Evolutionary conservation across 2,888 invertebrate genomes (phyloP).

Genomic region (Cheilosia urbana): DNA sequence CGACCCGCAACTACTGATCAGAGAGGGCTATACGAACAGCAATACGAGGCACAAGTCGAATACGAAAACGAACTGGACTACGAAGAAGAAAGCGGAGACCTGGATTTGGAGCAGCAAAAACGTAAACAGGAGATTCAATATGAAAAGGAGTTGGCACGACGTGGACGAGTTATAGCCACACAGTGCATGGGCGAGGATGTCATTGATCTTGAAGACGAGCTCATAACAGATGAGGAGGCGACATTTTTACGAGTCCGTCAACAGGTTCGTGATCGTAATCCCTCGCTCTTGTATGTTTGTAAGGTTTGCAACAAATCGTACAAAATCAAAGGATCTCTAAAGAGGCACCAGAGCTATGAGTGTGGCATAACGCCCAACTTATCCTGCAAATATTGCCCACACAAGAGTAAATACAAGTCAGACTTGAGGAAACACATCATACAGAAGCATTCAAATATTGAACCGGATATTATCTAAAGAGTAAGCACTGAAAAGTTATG

Average conservation of each 20-base stretch:
- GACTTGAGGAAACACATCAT: conserved; percentile 83
- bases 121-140: conserved; percentile 34
- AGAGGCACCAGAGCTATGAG: conserved; percentile 90
- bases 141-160: conserved; percentile 36
- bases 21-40: conserved; percentile 22
- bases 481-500: neutral
- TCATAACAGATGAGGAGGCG: conserved; percentile 61
- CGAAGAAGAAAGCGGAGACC: conserved; percentile 37
- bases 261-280: conserved; percentile 28
- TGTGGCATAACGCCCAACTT: conserved; percentile 85
- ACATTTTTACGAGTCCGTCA: conserved; percentile 56
- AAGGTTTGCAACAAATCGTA: conserved; percentile 92
- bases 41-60: conserved; percentile 22
- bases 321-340: conserved; percentile 91
- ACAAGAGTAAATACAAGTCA: conserved; percentile 83
- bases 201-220: conserved; percentile 63
- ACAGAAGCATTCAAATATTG: conserved; percentile 80
- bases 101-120: conserved; percentile 50
- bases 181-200: conserved; percentile 76
- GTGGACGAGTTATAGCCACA: conserved; percentile 55
- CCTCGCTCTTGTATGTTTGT: conserved; percentile 84
- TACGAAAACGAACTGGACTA: conserved; percentile 32
- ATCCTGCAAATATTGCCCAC: conserved; percentile 82
- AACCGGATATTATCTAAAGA: conserved; percentile 62
- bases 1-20: conserved; percentile 7